These are phyloP conservation scores for Myotis vivesi DNA, from an alignment of 2,797 vertebrate genomes.

Conservation along the genomic window DNA sequence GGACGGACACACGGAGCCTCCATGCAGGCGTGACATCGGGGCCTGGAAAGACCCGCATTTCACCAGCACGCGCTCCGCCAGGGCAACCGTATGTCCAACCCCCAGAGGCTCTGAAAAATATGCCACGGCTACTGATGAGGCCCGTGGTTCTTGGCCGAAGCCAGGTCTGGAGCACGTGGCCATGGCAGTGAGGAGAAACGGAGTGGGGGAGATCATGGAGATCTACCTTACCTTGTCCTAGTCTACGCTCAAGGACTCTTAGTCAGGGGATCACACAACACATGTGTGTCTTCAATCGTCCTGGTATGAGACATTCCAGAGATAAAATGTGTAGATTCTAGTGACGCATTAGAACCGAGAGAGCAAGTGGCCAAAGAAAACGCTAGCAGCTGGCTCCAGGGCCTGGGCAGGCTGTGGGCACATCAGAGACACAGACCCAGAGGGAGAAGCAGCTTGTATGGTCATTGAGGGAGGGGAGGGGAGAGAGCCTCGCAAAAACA, in stretches of 20 bases:
- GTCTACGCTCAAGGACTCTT: background rate
- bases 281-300: background rate
- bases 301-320: background rate
- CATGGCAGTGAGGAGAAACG: background rate
- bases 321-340: background rate
- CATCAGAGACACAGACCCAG: background rate
- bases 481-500: background rate
- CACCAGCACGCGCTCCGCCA: background rate
- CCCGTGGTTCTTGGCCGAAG: background rate
- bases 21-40: background rate
- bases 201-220: background rate
- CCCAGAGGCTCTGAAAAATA: background rate
- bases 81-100: background rate
- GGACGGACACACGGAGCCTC: background rate
- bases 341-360: background rate
- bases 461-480: no score
- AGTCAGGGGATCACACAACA: background rate
- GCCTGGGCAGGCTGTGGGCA: background rate
- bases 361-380: background rate
- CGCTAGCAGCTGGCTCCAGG: background rate
- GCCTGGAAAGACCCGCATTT: background rate
- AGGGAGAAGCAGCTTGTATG: background rate
- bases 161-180: background rate
- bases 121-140: background rate
- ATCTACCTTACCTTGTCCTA: background rate